Percentiles rank a stretch among this genome's conserved stretches.
These are phyloP conservation scores for Todiramphus chloris DNA, from an alignment of 2,113 vertebrate genomes.

Conservation along the genomic window DNA sequence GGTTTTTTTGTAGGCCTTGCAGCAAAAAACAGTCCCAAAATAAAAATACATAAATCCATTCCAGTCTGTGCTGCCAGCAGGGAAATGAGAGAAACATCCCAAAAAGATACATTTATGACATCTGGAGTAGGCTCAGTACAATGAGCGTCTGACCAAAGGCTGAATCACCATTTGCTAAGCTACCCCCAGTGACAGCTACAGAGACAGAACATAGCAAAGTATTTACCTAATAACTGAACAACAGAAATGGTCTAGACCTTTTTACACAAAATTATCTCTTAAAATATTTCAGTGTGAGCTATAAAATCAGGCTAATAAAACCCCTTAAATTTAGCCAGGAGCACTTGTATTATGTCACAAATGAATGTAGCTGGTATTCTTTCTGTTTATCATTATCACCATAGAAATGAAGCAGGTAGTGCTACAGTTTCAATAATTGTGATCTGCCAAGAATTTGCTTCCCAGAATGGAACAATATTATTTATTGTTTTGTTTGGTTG, in stretches of 20 bases:
- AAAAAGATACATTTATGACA: slow-evolving; percentile 46
- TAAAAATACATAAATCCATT: slow-evolving; percentile 42
- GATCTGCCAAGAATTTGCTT: not conserved
- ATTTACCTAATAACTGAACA: not conserved
- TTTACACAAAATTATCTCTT: not conserved
- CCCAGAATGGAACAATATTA: not conserved
- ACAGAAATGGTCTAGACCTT: not conserved
- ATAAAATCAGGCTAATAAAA: not conserved
- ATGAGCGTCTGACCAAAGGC: slow-evolving; percentile 10
- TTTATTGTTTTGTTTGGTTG: not conserved
- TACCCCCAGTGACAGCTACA: not conserved
- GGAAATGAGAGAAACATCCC: slow-evolving; percentile 10
- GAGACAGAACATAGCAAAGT: not conserved
- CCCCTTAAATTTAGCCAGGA: not conserved
- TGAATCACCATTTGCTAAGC: slow-evolving; percentile 3
- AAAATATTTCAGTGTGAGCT: not conserved
- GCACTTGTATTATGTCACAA: not conserved
- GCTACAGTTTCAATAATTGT: not conserved
- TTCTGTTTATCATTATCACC: not conserved
- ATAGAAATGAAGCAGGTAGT: not conserved
- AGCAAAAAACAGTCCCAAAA: slow-evolving; percentile 43
- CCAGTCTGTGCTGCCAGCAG: slow-evolving; percentile 12
- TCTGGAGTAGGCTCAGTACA: slow-evolving; percentile 6
- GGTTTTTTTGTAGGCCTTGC: not conserved
- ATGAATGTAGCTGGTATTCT: not conserved